Evolutionary conservation across 2,888 invertebrate species (phyloP).

Genomic region (Drosophila leonis): DNA sequence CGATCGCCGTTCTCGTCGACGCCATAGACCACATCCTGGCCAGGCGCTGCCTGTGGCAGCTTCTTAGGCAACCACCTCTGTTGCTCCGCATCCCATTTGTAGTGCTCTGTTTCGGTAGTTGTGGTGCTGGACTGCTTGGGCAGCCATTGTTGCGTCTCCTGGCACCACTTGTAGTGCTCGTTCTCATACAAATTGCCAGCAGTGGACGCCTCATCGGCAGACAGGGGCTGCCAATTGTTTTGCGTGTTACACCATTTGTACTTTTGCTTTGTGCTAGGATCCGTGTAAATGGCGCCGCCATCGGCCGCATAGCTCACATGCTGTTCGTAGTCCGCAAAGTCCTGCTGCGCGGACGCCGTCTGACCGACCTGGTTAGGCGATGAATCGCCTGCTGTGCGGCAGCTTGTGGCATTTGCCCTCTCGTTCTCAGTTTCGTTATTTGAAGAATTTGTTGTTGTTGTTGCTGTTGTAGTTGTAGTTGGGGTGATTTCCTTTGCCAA

Average conservation of each 20-base stretch:
- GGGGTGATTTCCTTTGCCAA: not conserved
- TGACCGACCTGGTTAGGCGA: constrained; percentile 16
- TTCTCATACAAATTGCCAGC: constrained; percentile 83
- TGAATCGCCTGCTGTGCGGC: constrained; percentile 28
- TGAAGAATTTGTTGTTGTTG: constrained; percentile 4
- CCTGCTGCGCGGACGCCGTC: constrained; percentile 48
- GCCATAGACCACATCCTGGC: constrained; percentile 86
- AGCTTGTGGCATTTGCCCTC: not conserved
- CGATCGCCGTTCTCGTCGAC: constrained; percentile 93
- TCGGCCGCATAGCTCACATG: constrained; percentile 89
- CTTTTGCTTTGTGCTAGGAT: constrained; percentile 89
- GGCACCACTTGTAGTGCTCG: constrained; percentile 84
- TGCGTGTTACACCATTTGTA: constrained; percentile 88
- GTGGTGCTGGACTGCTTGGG: constrained; percentile 74
- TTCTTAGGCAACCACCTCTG: constrained; percentile 87
- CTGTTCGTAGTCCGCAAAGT: constrained; percentile 85
- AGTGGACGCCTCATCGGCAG: constrained; percentile 82
- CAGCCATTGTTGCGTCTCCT: constrained; percentile 86
- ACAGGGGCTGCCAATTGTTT: constrained; percentile 86
- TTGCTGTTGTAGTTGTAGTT: not conserved
- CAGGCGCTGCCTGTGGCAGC: constrained; percentile 37
- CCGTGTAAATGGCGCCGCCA: constrained; percentile 90
- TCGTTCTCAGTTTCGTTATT: constrained; percentile 27
- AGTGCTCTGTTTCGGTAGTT: constrained; percentile 85
- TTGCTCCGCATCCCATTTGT: constrained; percentile 88